These are phyloP conservation scores for Trissolcus japonicus DNA, from an alignment of 2,888 invertebrate genomes.

Conservation along the genomic window DNA sequence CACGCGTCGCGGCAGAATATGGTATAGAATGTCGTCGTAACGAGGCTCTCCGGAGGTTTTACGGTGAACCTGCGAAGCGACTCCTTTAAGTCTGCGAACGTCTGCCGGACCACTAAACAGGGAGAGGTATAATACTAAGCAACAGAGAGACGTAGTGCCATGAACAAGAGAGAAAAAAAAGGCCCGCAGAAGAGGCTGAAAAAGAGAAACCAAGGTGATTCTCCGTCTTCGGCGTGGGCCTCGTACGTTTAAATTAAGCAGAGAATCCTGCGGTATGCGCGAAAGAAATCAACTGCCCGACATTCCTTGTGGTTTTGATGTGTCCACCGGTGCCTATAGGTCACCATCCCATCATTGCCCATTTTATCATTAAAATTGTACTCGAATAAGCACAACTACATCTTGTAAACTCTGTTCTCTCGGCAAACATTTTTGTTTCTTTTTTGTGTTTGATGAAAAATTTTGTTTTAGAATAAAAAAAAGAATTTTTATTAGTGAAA, in stretches of 20 bases:
- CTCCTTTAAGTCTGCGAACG: constrained; percentile 51
- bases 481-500: too few relatives aligned
- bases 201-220: constrained; percentile 60
- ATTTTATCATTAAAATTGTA: constrained; percentile 65
- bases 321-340: constrained; percentile 66
- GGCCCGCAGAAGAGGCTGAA: constrained; percentile 13
- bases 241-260: constrained; percentile 74
- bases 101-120: constrained; percentile 47
- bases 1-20: constrained; percentile 72
- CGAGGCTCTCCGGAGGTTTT: constrained; percentile 70
- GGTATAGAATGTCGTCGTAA: constrained; percentile 75
- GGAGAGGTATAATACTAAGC: constrained; percentile 36
- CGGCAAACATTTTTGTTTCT: too few relatives aligned
- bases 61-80: constrained; percentile 41
- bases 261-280: constrained; percentile 72
- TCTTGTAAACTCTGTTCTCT: too few relatives aligned
- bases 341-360: constrained; percentile 67
- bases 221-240: constrained; percentile 60
- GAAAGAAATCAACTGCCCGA: constrained; percentile 69
- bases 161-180: constrained; percentile 35
- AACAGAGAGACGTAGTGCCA: constrained; percentile 37
- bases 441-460: too few relatives aligned
- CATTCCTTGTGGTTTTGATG: constrained; percentile 72
- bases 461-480: too few relatives aligned
- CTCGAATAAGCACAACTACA: constrained; percentile 1